phyloP scores from a whole-genome alignment of 1,140 invertebrate genomes.

The Drosophila orosa region DNA sequence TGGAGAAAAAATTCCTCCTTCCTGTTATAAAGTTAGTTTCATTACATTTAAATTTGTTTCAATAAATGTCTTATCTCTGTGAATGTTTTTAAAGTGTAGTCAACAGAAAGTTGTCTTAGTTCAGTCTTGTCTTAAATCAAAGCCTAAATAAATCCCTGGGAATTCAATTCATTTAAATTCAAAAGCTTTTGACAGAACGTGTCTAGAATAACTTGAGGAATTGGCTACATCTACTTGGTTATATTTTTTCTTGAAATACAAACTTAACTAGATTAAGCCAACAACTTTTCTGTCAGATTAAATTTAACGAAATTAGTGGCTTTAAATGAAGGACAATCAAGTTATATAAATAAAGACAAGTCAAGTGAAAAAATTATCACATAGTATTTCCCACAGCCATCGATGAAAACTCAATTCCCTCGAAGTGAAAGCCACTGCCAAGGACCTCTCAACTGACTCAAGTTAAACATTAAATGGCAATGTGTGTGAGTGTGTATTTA shows the following conservation, averaged over 20 bases:
- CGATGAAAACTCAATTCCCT: slow-evolving; percentile 12
- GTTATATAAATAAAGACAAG: neutral
- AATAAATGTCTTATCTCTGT: too few relatives aligned
- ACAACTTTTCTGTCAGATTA: neutral
- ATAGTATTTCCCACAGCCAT: neutral
- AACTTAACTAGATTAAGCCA: neutral
- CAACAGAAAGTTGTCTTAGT: neutral
- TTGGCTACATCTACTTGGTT: neutral
- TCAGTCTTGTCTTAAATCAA: too few relatives aligned
- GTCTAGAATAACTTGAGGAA: neutral
- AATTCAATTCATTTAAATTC: neutral
- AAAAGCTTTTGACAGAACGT: neutral
- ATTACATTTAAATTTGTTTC: neutral
- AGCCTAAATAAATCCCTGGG: neutral
- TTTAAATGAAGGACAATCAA: neutral
- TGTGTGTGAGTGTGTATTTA: neutral
- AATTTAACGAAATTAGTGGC: neutral
- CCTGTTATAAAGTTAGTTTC: neutral
- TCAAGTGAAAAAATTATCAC: neutral
- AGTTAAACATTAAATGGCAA: neutral
- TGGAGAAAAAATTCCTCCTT: too few relatives aligned
- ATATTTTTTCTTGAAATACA: neutral
- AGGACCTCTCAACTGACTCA: slow-evolving; percentile 10
- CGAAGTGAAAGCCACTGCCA: neutral
- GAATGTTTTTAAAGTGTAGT: neutral